Percentiles rank a stretch among this genome's conserved stretches.
These are phyloP conservation scores for Desmodus rotundus DNA, from an alignment of 2,113 vertebrate genomes.

Conservation along the genomic window DNA sequence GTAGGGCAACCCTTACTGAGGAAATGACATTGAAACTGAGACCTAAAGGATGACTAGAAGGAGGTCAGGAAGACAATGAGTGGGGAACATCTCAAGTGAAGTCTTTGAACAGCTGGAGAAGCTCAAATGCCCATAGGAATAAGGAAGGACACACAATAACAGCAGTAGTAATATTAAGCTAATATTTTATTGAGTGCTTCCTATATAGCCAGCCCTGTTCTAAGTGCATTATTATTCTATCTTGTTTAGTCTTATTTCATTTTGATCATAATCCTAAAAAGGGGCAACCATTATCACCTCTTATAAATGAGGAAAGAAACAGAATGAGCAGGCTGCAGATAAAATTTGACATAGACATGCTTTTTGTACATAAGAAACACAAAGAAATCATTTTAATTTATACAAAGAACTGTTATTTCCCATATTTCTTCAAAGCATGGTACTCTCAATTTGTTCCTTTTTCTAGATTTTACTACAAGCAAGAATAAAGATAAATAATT, in stretches of 20 bases:
- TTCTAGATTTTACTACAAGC: neutral
- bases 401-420: neutral
- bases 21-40: neutral
- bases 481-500: neutral
- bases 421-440: neutral
- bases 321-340: neutral
- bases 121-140: neutral
- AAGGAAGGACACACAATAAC: neutral
- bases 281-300: neutral
- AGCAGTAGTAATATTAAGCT: neutral
- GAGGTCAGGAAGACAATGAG: neutral
- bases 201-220: neutral
- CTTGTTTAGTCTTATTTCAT: neutral
- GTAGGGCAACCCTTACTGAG: neutral
- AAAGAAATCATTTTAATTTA: neutral
- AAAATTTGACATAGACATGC: neutral
- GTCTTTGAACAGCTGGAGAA: neutral
- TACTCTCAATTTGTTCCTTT: neutral
- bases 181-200: neutral
- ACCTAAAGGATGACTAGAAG: neutral
- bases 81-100: neutral
- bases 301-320: neutral
- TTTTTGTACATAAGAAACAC: neutral
- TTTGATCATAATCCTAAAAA: neutral
- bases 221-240: slow-evolving; percentile 14